phyloP scores from a whole-genome alignment of 1,140 invertebrate species.

The Bombus sibiricus region DNA sequence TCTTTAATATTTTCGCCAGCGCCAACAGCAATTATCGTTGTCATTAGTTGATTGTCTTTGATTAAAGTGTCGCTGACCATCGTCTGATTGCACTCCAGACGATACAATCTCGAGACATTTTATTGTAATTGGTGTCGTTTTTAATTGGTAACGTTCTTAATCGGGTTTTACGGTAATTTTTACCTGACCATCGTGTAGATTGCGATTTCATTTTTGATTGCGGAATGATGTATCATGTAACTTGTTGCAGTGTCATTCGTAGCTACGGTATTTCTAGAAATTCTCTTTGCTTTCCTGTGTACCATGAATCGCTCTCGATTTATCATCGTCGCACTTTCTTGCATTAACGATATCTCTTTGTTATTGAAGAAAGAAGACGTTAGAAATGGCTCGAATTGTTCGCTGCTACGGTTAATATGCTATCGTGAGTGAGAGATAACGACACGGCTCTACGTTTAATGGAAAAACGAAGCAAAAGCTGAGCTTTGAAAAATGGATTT shows the following conservation, averaged over 20 bases:
- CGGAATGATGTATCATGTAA: not conserved
- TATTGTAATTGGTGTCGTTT: not conserved
- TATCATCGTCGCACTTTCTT: not conserved
- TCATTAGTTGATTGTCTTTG: slow-evolving; percentile 44
- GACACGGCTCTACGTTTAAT: not conserved
- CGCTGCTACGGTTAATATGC: not conserved
- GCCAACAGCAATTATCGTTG: not conserved
- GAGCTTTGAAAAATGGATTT: not conserved
- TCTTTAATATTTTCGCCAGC: slow-evolving; percentile 28
- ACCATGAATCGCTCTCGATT: not conserved
- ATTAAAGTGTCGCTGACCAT: not conserved
- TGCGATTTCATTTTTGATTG: not conserved
- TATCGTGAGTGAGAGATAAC: not conserved
- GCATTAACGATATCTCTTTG: not conserved
- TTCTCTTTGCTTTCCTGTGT: not conserved
- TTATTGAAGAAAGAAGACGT: not conserved
- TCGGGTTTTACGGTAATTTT: not conserved
- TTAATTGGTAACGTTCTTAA: not conserved
- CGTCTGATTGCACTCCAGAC: not conserved
- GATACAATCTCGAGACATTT: not conserved
- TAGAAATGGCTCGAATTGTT: not conserved
- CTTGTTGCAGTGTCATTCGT: not conserved
- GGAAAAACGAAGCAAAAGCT: not conserved
- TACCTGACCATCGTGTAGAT: not conserved
- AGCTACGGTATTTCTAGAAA: not conserved